A percentile compares a stretch with the other conserved stretches of the same genome.
Evolutionary conservation across 1,140 invertebrate species (phyloP).

Genomic region (Cherax destructor): DNA sequence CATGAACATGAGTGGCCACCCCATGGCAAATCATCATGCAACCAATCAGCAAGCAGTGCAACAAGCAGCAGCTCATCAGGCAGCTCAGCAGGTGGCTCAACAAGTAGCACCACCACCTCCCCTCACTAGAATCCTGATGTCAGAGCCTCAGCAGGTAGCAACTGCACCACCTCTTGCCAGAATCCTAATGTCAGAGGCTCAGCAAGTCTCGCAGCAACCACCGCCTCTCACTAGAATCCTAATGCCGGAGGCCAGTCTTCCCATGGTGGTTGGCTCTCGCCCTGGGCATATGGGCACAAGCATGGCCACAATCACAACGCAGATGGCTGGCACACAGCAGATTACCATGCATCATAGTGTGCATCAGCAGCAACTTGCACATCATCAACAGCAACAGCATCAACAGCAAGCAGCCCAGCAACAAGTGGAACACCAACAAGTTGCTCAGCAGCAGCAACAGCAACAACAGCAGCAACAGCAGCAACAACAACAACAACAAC

Average conservation of each 20-base stretch:
- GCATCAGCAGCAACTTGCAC: neutral
- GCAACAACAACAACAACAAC: conserved; percentile 3
- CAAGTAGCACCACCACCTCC: neutral
- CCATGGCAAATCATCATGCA: conserved; percentile 36
- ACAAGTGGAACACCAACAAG: neutral
- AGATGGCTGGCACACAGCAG: conserved; percentile 20
- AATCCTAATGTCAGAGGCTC: conserved; percentile 15
- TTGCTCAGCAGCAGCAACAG: neutral
- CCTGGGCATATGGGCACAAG: neutral
- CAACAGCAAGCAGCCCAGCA: neutral
- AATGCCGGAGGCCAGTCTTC: neutral
- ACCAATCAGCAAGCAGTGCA: conserved; percentile 26
- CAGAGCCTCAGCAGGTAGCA: conserved; percentile 14
- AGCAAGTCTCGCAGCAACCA: neutral
- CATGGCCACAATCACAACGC: conserved; percentile 9
- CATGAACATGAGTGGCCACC: conserved; percentile 45
- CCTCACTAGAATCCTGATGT: conserved; percentile 19
- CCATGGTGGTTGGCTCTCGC: neutral
- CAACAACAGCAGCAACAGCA: neutral
- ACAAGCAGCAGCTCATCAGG: conserved; percentile 28
- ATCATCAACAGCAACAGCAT: neutral
- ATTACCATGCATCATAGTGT: conserved; percentile 44
- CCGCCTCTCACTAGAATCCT: conserved; percentile 10
- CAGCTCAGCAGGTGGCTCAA: neutral
- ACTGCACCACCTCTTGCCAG: neutral